Base-by-base conservation (phyloP, 2,888 invertebrate species). In the Luffia ferchaultella region DNA sequence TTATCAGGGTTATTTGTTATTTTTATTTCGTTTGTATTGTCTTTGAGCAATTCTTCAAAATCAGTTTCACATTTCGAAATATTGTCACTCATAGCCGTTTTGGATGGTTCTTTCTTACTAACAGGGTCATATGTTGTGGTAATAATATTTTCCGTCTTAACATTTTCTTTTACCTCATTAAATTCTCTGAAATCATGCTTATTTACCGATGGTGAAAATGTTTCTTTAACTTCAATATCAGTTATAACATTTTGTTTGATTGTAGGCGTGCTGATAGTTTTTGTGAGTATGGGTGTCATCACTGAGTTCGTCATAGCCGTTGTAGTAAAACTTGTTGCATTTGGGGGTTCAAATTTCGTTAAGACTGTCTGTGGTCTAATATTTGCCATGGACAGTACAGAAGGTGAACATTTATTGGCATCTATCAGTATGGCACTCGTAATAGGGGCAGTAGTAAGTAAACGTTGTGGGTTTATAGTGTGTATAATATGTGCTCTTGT, bases 11-110 rank as follows among this genome's bases (percentile, higher is more conserved):
- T 68, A 59, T 76, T 80, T 16, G 68, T 72, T 16, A 79, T 61
- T 68, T 84, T 85, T 48, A 82, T 83, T 68, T 84, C 79, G 62
- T 79, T 83, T 18, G 83, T 79, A 49, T 74, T 84, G 59, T 84
- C 83, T 65, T 79, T 85, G 20, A 85, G 61, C 45, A 85, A 61
- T 59, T 85, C 85, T 62, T 85, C 85, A 61, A 83, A 85, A 62
- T 85, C 85, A 42, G 83, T 84, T 59, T 75, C 82, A 63, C 76
- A 73, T 67, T 82, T 82, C 9, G 64, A 44, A 53, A 61, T 57
- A 53, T 59, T 62, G 49, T 72, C 74, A 20, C 52, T 44, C 49
- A 54, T 42, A 2, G 60, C 49, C 53, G 18, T 12, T n/a, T 66
- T 66, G 16, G 46, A 16, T 20, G 50, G 48, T n/a, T 46, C 49